Conservation (phyloP, 2,888 invertebrate species). For the Drosophila demipolita region DNA sequence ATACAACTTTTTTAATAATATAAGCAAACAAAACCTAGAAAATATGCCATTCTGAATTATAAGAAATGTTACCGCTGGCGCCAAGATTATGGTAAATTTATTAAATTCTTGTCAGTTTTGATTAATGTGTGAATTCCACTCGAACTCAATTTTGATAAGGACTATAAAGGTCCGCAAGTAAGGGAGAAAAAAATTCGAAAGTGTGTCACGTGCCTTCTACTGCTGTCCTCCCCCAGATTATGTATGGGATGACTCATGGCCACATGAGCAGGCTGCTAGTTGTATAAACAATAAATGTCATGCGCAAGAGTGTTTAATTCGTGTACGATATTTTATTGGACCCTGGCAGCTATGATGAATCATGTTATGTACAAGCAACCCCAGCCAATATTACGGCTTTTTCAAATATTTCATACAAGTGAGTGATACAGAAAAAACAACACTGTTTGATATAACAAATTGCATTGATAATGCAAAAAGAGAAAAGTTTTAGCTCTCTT, state of each 20-base stretch:
- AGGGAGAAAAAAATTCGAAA: neutral
- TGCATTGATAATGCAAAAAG: constrained; percentile 13
- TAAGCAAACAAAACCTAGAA: neutral
- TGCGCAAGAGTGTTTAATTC: constrained; percentile 23
- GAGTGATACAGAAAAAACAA: neutral
- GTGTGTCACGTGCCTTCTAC: neutral
- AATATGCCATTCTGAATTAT: neutral
- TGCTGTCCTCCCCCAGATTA: neutral
- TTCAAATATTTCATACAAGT: neutral
- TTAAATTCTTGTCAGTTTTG: neutral
- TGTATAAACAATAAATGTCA: constrained; percentile 38
- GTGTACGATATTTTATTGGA: constrained; percentile 20
- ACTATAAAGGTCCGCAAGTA: neutral
- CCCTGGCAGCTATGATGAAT: constrained; percentile 29
- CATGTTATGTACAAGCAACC: constrained; percentile 5
- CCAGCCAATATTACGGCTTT: neutral
- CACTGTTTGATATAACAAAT: neutral
- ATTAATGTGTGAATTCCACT: constrained; percentile 43
- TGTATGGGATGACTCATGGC: constrained; percentile 30
- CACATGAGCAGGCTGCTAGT: constrained; percentile 26
- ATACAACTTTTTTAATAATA: neutral
- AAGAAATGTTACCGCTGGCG: neutral
- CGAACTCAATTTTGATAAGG: constrained; percentile 34
- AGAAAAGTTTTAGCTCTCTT: neutral
- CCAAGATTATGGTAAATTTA: neutral